phyloP scores from a whole-genome alignment of 2,888 invertebrate genomes.

The Cerastis leucographa region DNA sequence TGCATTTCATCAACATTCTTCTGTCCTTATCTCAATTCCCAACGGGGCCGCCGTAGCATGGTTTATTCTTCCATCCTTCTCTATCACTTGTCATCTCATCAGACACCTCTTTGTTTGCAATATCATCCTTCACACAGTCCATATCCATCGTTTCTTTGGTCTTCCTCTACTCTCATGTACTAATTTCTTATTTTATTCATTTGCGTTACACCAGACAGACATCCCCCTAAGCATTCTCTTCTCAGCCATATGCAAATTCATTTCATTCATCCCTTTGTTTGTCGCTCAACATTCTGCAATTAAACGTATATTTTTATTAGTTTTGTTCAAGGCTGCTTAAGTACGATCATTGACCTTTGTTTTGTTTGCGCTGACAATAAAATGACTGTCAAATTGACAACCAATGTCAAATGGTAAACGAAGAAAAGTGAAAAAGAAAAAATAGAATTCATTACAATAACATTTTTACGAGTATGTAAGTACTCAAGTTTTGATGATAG shows the following conservation, averaged over 20 bases:
- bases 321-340: slow-evolving; percentile 37
- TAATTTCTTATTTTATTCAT: neutral
- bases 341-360: slow-evolving; percentile 32
- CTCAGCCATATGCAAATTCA: neutral
- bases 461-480: slow-evolving; percentile 18
- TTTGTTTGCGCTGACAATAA: slow-evolving; percentile 24
- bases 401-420: slow-evolving; percentile 40
- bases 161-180: neutral
- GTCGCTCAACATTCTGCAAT: neutral
- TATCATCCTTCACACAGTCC: neutral
- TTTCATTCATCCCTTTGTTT: neutral
- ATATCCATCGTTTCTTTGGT: neutral
- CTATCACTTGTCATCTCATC: neutral
- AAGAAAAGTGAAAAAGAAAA: slow-evolving; percentile 12
- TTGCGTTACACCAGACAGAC: neutral
- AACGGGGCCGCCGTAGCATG: too few relatives aligned
- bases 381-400: slow-evolving; percentile 45
- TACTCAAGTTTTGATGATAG: slow-evolving; percentile 21
- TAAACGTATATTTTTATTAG: neutral
- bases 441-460: neutral
- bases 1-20: neutral
- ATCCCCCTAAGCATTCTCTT: neutral
- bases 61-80: neutral
- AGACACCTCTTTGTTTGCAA: neutral
- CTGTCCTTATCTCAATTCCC: too few relatives aligned